phyloP scores from a whole-genome alignment of 2,113 vertebrate genomes.

The Thymallus thymallus region DNA sequence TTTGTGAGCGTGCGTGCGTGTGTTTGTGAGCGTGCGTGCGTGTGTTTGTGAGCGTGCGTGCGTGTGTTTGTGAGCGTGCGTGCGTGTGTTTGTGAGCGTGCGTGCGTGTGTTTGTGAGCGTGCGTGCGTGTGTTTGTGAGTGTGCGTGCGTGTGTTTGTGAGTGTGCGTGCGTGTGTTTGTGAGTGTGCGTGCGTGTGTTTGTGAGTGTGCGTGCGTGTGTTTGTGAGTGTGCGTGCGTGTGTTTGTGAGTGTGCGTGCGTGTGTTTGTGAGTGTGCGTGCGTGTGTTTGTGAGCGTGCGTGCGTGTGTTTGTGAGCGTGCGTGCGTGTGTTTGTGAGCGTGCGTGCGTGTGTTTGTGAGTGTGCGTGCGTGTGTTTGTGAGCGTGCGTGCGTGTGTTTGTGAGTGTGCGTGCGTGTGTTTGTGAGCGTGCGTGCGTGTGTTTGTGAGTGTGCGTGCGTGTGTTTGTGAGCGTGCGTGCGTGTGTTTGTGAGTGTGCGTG shows the following conservation, averaged over 20 bases:
- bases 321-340: neutral
- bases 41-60: too few species aligned
- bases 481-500: too few species aligned
- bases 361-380: constrained; percentile 6
- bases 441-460: too few species aligned
- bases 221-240: neutral
- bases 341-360: neutral
- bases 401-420: too few species aligned
- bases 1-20: neutral
- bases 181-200: neutral
- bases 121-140: constrained; percentile 1
- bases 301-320: too few species aligned
- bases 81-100: neutral
- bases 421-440: neutral
- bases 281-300: neutral
- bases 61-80: neutral
- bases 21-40: too few species aligned
- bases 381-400: neutral
- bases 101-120: too few species aligned
- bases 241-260: too few species aligned
- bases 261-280: constrained; percentile 4
- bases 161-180: too few species aligned
- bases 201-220: too few species aligned
- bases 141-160: neutral
- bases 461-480: neutral